A percentile compares a stretch with the other conserved stretches of the same genome.
phyloP scores from a whole-genome alignment of 2,888 invertebrate species.

The Apotomis turbidana region DNA sequence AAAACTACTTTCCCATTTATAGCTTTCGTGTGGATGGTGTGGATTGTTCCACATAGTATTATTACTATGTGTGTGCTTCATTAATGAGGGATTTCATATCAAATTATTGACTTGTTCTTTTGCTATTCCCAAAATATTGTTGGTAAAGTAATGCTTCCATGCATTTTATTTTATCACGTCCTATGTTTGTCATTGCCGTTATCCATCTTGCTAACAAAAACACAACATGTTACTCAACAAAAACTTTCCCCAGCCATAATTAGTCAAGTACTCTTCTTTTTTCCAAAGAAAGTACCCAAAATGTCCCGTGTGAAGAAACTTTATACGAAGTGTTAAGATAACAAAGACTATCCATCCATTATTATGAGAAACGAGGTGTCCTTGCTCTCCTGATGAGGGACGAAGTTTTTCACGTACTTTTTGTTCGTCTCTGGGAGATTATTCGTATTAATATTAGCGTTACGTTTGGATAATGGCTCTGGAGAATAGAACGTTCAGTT shows the following conservation, averaged over 20 bases:
- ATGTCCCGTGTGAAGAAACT: slow-evolving; percentile 38
- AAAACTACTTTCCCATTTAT: too few relatives aligned
- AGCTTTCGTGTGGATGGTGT: too few relatives aligned
- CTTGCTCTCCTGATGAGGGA: slow-evolving; percentile 14
- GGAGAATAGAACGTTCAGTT: too few relatives aligned
- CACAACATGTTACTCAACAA: neutral
- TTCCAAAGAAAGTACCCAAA: slow-evolving; percentile 1
- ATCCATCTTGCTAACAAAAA: neutral
- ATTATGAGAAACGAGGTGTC: slow-evolving; percentile 39
- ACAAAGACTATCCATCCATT: slow-evolving; percentile 41
- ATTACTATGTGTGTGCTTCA: too few relatives aligned
- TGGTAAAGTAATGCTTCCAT: too few relatives aligned
- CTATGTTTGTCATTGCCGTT: too few relatives aligned
- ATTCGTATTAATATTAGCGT: slow-evolving; percentile 4
- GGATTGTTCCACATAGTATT: too few relatives aligned
- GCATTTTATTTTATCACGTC: too few relatives aligned
- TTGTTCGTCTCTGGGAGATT: slow-evolving; percentile 19
- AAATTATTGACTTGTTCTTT: too few relatives aligned
- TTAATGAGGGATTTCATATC: too few relatives aligned
- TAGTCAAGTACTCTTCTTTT: slow-evolving; percentile 22
- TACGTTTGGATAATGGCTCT: neutral
- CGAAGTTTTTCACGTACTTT: slow-evolving; percentile 21
- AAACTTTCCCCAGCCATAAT: slow-evolving; percentile 6
- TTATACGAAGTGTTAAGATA: slow-evolving; percentile 40
- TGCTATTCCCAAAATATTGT: too few relatives aligned